phyloP scores from a whole-genome alignment of 1,140 invertebrate genomes.

The Berghia stephanieae region DNA sequence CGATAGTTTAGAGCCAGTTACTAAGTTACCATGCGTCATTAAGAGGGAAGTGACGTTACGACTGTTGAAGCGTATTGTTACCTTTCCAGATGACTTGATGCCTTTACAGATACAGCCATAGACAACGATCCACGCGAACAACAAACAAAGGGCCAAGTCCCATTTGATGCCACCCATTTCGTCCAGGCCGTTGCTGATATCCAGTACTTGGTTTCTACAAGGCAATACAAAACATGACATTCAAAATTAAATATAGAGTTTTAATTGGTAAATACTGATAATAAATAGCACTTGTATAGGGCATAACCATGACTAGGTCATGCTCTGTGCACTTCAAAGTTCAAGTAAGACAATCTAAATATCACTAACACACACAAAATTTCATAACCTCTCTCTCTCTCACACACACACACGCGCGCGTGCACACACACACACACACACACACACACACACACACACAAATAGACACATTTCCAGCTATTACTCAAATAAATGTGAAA shows the following conservation, averaged over 20 bases:
- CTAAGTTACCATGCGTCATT: too few species aligned
- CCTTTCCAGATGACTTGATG: constrained; percentile 92
- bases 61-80: too few species aligned
- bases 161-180: constrained; percentile 88
- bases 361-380: too few species aligned
- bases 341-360: too few species aligned
- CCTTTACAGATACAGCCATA: constrained; percentile 98
- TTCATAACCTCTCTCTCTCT: too few species aligned
- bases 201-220: constrained; percentile 69
- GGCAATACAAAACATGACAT: constrained; percentile 61
- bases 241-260: constrained; percentile 78
- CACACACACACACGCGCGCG: too few species aligned
- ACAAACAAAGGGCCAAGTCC: constrained; percentile 88
- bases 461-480: too few species aligned
- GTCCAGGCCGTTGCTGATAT: constrained; percentile 89
- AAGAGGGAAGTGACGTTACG: too few species aligned
- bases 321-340: not conserved
- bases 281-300: too few species aligned
- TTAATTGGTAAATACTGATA: constrained; percentile 78
- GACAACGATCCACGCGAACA: constrained; percentile 93
- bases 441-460: not conserved
- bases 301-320: too few species aligned
- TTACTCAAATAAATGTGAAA: too few species aligned
- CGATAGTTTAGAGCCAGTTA: too few species aligned
- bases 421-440: not conserved